Evolutionary conservation across 2,888 invertebrate genomes (phyloP), one percentile per base, ranked within the genome.

Genomic region (Eristalinus sepulchralis): DNA sequence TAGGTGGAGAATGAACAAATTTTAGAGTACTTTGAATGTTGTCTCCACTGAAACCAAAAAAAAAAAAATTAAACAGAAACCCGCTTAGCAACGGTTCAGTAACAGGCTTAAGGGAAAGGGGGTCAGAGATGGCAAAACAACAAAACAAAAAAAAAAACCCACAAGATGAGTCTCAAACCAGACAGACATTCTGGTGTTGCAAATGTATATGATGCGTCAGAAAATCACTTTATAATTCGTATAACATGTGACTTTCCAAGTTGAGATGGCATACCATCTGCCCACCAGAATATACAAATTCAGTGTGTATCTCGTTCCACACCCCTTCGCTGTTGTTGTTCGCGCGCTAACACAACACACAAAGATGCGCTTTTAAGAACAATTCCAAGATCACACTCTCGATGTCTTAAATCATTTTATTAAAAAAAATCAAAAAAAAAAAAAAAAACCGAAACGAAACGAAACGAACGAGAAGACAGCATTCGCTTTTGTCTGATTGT

Each of bases 191-290:
- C 90, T 90, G 91, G 91, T 91, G 91, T 92, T 91, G 91, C 90
- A 89, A 90, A 90, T 91, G 90, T 90, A 91, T 91, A 91, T 92
- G 91, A 91, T 91, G 92, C 92, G 90, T 90, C 91, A 89, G 90
- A 90, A 90, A 91, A 91, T 90, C 91, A 91, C 91, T 91, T 91
- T 90, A 92, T 91, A 91, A 91, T 91, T 90, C 90, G 88, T 90
- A 88, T 89, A 89, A 88, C 89, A 89, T 89, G 89, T 90, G 90
- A 89, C 73, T 86, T 85, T 73, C 71, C 5, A 81, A 76, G 73
- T 78, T 76, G 22, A 71, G 64, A 82, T n/a, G n/a, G n/a, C n/a
- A 73, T 22, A 68, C 59, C 20, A 11, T n/a, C 73, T 60, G 63
- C 53, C 81, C 39, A 63, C 39, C 24, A 66, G 81, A 81, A 72